A percentile compares a stretch with the other conserved stretches of the same genome.
Evolutionary conservation across 2,888 invertebrate species (phyloP).

Genomic region (Pandemis cinnamomeana): DNA sequence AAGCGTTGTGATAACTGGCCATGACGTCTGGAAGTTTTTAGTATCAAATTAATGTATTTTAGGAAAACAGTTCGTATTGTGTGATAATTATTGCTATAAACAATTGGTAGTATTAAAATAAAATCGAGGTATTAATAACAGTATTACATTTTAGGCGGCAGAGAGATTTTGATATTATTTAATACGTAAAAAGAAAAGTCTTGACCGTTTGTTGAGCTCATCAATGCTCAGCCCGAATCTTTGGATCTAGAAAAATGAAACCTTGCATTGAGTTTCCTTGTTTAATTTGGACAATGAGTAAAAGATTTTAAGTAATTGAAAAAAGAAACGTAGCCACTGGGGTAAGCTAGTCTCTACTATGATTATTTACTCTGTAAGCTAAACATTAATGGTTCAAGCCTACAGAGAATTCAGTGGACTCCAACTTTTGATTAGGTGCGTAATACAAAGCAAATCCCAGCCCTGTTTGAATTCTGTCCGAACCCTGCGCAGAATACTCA

Average conservation of each 20-base stretch:
- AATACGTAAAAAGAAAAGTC: no score
- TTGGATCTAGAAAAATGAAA: no score
- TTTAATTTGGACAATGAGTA: background rate
- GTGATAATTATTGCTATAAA: background rate
- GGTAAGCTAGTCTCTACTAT: background rate
- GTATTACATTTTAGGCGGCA: no score
- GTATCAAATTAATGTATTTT: background rate
- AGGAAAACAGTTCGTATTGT: background rate
- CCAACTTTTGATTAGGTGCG: slow-evolving; percentile 39
- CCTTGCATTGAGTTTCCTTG: no score
- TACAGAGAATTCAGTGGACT: slow-evolving; percentile 26
- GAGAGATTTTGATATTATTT: no score
- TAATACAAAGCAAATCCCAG: slow-evolving; percentile 28
- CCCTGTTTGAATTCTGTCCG: slow-evolving; percentile 24
- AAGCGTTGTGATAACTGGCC: slow-evolving; percentile 22
- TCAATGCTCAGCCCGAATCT: no score
- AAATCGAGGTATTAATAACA: no score
- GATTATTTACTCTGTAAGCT: slow-evolving; percentile 11
- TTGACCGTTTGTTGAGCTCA: no score
- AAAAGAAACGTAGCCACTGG: no score
- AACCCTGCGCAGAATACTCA: slow-evolving; percentile 24
- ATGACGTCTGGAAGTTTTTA: slow-evolving; percentile 11
- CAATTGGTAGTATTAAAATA: background rate
- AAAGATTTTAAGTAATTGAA: background rate
- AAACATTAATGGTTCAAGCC: slow-evolving; percentile 16